Conservation (phyloP, 53 echinoderm and acorn worm species). For the Antedon mediterranea region DNA sequence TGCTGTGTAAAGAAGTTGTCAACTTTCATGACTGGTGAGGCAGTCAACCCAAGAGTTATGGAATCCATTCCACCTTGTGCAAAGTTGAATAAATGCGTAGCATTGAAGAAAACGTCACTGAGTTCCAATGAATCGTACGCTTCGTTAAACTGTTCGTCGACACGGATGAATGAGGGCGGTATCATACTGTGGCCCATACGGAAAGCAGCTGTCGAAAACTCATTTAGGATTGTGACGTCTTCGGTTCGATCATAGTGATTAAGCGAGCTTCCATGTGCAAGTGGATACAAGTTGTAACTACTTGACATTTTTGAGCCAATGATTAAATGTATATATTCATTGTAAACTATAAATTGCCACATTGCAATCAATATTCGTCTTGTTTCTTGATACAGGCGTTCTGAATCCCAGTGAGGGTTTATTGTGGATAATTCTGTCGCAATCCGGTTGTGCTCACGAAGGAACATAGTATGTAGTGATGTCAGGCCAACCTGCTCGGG, state of each 20-base stretch:
- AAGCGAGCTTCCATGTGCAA: not conserved
- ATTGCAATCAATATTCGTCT: slow-evolving; percentile 45
- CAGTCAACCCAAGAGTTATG: slow-evolving; percentile 24
- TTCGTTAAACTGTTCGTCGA: slow-evolving; percentile 9
- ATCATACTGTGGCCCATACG: slow-evolving; percentile 68
- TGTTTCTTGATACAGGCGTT: slow-evolving; percentile 25
- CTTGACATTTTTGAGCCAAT: not conserved
- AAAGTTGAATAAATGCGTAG: slow-evolving; percentile 37
- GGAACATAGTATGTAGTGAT: slow-evolving; percentile 47
- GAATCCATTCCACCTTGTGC: slow-evolving; percentile 42
- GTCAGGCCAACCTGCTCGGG: slow-evolving; percentile 64
- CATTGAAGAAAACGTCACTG: slow-evolving; percentile 61
- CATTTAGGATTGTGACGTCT: slow-evolving; percentile 39
- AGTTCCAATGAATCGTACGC: slow-evolving; percentile 9
- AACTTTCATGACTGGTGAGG: slow-evolving; percentile 9
- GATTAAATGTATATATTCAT: slow-evolving; percentile 35
- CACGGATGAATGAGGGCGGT: slow-evolving; percentile 20
- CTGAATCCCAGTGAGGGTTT: slow-evolving; percentile 12
- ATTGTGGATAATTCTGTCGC: slow-evolving; percentile 18
- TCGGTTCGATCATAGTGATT: slow-evolving; percentile 14
- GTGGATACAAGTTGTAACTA: not conserved
- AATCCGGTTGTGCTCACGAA: slow-evolving; percentile 54
- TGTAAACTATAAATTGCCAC: slow-evolving; percentile 42
- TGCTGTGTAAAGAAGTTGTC: slow-evolving; percentile 28
- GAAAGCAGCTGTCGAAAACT: slow-evolving; percentile 52